A percentile compares a stretch with the other conserved stretches of the same genome.
phyloP scores from a whole-genome alignment of 2,888 invertebrate genomes.

The Copidosoma aretas region DNA sequence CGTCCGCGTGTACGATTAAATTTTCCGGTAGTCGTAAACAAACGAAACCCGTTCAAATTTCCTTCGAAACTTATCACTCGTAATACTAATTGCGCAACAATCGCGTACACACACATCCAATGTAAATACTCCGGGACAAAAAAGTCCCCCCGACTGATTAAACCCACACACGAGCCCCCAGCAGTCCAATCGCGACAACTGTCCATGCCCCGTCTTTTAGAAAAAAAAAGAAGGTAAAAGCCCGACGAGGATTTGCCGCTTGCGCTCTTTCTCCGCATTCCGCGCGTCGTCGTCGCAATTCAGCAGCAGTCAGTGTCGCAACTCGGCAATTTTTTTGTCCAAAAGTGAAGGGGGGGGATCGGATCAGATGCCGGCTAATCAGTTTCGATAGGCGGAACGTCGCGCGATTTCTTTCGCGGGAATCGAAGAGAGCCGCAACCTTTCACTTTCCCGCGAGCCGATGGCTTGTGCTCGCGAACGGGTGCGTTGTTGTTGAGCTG shows the following conservation, averaged over 20 bases:
- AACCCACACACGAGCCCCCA: no score
- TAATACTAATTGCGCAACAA: no score
- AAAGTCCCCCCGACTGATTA: no score
- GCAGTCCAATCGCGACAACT: no score
- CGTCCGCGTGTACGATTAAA: no score
- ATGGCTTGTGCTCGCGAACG: slow-evolving; percentile 25
- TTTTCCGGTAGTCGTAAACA: no score
- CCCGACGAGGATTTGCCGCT: background rate
- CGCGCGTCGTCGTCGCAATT: background rate
- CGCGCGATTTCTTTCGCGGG: slow-evolving; percentile 19
- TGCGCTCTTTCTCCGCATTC: slow-evolving; percentile 11
- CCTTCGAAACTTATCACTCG: no score
- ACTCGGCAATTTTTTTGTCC: background rate
- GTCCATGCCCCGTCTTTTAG: no score
- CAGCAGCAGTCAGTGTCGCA: slow-evolving; percentile 30
- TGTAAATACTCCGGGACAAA: no score
- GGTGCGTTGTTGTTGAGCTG: no score
- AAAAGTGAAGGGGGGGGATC: background rate
- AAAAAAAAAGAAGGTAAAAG: background rate
- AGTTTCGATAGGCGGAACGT: slow-evolving; percentile 30
- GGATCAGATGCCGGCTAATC: slow-evolving; percentile 27
- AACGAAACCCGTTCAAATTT: no score
- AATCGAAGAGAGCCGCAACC: slow-evolving; percentile 22
- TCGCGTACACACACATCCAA: no score
- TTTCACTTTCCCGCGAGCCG: slow-evolving; percentile 37